These are phyloP conservation scores for Macrophya annulata DNA, from an alignment of 2,888 invertebrate genomes.

Conservation along the genomic window DNA sequence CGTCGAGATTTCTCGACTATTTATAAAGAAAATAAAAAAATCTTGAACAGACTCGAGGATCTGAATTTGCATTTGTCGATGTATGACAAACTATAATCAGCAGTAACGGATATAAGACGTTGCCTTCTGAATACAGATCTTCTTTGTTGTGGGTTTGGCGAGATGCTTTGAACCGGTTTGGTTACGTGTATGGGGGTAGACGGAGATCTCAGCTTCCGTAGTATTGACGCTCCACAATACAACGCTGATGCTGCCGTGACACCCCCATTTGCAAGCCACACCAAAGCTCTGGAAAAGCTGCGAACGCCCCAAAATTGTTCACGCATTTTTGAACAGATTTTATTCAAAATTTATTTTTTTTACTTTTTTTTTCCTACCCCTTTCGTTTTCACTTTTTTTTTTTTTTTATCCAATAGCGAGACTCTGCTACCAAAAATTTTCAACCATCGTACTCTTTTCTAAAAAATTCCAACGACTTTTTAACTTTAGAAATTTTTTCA, in stretches of 20 bases:
- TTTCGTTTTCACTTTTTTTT: neutral
- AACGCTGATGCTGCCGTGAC: slow-evolving; percentile 71
- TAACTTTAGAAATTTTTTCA: neutral
- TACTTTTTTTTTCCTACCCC: neutral
- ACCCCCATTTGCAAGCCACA: slow-evolving; percentile 57
- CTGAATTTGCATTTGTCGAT: neutral
- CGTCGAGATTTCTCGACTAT: neutral
- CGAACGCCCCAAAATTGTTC: neutral
- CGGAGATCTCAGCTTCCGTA: slow-evolving; percentile 77
- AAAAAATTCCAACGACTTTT: neutral
- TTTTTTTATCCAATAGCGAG: neutral
- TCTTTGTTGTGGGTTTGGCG: slow-evolving; percentile 51
- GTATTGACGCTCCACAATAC: slow-evolving; percentile 78
- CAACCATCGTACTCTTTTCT: too few species aligned
- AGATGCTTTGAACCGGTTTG: slow-evolving; percentile 17
- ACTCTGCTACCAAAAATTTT: neutral
- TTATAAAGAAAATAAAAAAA: too few species aligned
- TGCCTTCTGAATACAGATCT: slow-evolving; percentile 65
- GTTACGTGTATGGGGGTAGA: slow-evolving; percentile 60
- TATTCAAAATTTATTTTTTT: slow-evolving; percentile 8
- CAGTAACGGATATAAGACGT: slow-evolving; percentile 65
- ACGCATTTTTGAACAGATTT: slow-evolving; percentile 32
- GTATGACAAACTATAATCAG: slow-evolving; percentile 61
- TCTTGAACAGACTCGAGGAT: neutral
- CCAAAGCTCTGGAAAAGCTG: slow-evolving; percentile 13